phyloP scores from a whole-genome alignment of 2,113 vertebrate genomes.

The Pterocles gutturalis region DNA sequence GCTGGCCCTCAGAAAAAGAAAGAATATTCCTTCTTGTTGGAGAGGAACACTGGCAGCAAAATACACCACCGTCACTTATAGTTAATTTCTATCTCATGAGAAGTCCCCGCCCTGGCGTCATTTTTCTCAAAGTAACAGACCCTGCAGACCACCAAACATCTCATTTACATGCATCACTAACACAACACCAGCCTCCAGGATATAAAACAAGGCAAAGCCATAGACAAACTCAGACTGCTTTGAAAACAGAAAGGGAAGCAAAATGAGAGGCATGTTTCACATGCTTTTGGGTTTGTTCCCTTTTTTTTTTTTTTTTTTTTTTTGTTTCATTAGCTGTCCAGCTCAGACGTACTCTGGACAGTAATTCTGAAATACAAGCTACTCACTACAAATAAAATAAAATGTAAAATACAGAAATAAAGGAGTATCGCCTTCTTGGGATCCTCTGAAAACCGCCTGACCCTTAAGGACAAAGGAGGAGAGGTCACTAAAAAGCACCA shows the following conservation, averaged over 20 bases:
- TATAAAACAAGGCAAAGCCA: background rate
- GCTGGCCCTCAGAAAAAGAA: background rate
- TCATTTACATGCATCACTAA: background rate
- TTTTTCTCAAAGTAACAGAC: background rate
- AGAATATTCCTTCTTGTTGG: background rate
- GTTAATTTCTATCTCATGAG: background rate
- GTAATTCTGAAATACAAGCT: background rate
- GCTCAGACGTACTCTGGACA: background rate
- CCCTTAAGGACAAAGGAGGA: background rate
- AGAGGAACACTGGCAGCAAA: background rate
- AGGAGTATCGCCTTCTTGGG: background rate
- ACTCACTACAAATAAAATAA: background rate
- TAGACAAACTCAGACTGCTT: background rate
- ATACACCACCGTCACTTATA: background rate
- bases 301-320: background rate
- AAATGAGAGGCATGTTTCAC: background rate
- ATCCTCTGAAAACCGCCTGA: background rate
- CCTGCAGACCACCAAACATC: background rate
- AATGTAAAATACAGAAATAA: background rate
- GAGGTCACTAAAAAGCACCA: background rate
- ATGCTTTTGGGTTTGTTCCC: accelerated
- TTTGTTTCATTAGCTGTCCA: background rate
- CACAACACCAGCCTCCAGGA: background rate
- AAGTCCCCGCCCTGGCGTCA: background rate
- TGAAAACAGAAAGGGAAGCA: background rate